Percentiles rank a stretch among this genome's conserved stretches.
phyloP scores from a whole-genome alignment of 1,140 invertebrate genomes.

The Drosophila santomea region DNA sequence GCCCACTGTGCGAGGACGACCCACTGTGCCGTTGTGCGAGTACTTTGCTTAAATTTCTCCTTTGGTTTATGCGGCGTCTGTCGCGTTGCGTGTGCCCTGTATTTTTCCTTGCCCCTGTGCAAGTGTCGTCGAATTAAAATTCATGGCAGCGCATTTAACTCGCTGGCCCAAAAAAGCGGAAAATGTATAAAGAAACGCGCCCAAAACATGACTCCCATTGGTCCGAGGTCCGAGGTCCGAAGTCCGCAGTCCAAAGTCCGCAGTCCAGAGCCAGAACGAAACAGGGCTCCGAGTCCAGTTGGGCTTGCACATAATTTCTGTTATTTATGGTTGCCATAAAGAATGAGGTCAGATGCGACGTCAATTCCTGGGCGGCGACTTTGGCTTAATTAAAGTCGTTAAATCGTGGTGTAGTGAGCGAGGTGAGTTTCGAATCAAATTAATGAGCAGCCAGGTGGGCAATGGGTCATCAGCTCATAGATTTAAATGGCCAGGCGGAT shows the following conservation, averaged over 20 bases:
- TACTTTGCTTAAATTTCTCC: constrained; percentile 67
- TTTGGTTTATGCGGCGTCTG: constrained; percentile 57
- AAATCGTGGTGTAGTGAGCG: constrained; percentile 42
- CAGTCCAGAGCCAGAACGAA: constrained; percentile 32
- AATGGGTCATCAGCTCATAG: constrained; percentile 69
- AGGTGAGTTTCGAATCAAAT: constrained; percentile 67
- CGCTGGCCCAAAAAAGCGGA: constrained; percentile 55
- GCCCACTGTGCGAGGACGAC: constrained; percentile 24
- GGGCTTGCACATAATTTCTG: constrained; percentile 77
- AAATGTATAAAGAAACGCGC: constrained; percentile 32
- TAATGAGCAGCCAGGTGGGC: constrained; percentile 69
- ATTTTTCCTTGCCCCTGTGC: constrained; percentile 35
- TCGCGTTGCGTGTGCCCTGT: constrained; percentile 66
- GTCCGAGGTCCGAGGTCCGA: background rate
- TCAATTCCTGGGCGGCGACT: constrained; percentile 61
- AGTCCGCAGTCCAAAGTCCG: constrained; percentile 10
- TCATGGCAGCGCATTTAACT: constrained; percentile 80
- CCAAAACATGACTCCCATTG: constrained; percentile 24
- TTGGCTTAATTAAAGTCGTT: constrained; percentile 80
- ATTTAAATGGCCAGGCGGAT: constrained; percentile 62
- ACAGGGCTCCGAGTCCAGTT: constrained; percentile 34
- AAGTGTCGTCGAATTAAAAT: constrained; percentile 83
- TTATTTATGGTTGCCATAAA: constrained; percentile 78
- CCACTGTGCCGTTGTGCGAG: constrained; percentile 31
- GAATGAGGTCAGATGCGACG: constrained; percentile 74